Evolutionary conservation across 2,113 vertebrate species (phyloP), one percentile per base, ranked within the genome.

Genomic region (Tachuris rubrigastra): DNA sequence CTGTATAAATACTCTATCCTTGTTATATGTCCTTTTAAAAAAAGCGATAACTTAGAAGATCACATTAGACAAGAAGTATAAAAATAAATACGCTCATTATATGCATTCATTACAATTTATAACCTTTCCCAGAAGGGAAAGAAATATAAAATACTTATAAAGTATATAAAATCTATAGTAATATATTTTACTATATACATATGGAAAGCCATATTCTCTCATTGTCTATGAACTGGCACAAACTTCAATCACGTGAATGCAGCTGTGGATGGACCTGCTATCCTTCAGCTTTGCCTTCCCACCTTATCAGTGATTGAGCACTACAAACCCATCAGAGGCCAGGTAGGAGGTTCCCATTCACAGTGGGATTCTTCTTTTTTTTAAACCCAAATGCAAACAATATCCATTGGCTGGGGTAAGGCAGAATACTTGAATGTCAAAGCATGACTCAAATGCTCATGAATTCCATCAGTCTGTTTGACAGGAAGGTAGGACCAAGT

Each of bases 1-100:
- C 96, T 98, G 98, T 98, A 99, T 99, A 99, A 99, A 99, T 99
- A 99, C 98, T 99, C 99, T 99, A 98, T 99, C 98, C 98, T 99
- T 97, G 96, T 97, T 99, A 99, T 98, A 99, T 98, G 98, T 98
- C 98, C 98, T 99, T 98, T 99, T 98, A 98, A 98, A 99, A 99
- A 99, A 99, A 98, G 98, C 96, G 98, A 99, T 99, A 99, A 98
- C 97, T 98, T 98, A 98, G 97, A 96, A 98, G 98, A 98, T 99
- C 99, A 99, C 98, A 98, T 99, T 98, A 99, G 98, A 99, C 98
- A 98, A 98, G 98, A 98, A 99, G 99, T 99, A 99, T 99, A 99
- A 99, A 99, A 99, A 99, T 99, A 99, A 99, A 99, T 99, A 99
- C 55, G 90, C 94, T 98, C 95, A 98, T 98, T 97, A 98, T 98